A percentile compares a stretch with the other conserved stretches of the same genome.
phyloP scores from a whole-genome alignment of 2,797 vertebrate species.

The Phoebastria nigripes region DNA sequence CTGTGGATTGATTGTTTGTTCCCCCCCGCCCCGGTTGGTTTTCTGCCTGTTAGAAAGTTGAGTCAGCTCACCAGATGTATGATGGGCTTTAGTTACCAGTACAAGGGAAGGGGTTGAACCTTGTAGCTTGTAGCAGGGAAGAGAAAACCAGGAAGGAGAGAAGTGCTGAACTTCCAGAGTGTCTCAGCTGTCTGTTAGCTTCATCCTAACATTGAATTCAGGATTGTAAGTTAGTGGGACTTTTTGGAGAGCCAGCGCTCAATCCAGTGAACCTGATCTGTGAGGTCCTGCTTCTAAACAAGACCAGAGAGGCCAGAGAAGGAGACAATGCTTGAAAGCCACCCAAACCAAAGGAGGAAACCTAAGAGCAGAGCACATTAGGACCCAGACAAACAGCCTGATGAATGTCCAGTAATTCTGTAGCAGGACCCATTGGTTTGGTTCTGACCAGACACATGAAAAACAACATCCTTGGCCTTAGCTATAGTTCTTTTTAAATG shows the following conservation, averaged over 20 bases:
- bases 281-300: background rate
- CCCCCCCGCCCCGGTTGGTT: rapidly evolving
- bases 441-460: background rate
- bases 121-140: background rate
- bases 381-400: background rate
- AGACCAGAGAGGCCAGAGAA: background rate
- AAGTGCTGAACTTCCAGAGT: background rate
- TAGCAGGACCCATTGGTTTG: background rate
- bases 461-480: background rate
- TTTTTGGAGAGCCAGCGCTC: background rate
- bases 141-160: background rate
- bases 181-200: background rate
- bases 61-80: background rate
- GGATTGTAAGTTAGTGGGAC: background rate
- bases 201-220: background rate
- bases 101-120: background rate
- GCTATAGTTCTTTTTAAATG: background rate
- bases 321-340: background rate
- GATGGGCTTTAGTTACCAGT: background rate
- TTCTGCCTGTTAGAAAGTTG: background rate
- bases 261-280: background rate
- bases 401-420: background rate
- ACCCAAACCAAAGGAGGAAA: background rate
- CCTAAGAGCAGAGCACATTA: background rate
- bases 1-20: background rate